phyloP scores from a whole-genome alignment of 2,797 vertebrate species.

The Manis crassicaudata region DNA sequence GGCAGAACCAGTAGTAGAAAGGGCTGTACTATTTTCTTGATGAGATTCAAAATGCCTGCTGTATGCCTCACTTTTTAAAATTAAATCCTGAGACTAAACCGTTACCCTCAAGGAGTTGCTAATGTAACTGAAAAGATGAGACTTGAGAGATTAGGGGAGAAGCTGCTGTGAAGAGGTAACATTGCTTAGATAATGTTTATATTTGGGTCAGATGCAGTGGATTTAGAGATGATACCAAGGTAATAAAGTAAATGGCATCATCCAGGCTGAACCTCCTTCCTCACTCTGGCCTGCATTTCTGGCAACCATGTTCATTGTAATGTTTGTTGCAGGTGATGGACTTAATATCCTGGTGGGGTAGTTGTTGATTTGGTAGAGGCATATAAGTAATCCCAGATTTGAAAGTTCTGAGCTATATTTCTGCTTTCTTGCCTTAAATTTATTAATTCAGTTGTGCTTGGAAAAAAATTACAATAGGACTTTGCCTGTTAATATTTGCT shows the following conservation, averaged over 20 bases:
- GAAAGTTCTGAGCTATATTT: background rate
- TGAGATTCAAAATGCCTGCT: background rate
- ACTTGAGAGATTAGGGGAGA: constrained; percentile 27
- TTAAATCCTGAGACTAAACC: constrained; percentile 13
- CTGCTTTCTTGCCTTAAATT: background rate
- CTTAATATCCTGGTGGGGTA: background rate
- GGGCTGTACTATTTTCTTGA: background rate
- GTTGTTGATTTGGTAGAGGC: background rate
- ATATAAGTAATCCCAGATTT: constrained; percentile 36
- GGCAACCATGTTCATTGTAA: background rate
- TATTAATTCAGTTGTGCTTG: constrained; percentile 17
- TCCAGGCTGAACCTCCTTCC: background rate
- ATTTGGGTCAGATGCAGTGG: background rate
- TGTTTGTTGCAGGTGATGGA: background rate
- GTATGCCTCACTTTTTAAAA: background rate
- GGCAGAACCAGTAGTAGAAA: constrained; percentile 1
- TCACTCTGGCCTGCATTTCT: background rate
- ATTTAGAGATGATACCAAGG: background rate
- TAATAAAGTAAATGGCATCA: background rate
- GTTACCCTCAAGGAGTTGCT: background rate
- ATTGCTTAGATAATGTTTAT: constrained; percentile 8
- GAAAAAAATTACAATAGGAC: constrained; percentile 22
- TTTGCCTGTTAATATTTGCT: constrained; percentile 27
- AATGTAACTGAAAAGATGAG: constrained; percentile 4
- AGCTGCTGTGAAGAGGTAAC: background rate